Conservation (phyloP, 2,797 vertebrate genomes). For the Gallinago nigripennis region DNA sequence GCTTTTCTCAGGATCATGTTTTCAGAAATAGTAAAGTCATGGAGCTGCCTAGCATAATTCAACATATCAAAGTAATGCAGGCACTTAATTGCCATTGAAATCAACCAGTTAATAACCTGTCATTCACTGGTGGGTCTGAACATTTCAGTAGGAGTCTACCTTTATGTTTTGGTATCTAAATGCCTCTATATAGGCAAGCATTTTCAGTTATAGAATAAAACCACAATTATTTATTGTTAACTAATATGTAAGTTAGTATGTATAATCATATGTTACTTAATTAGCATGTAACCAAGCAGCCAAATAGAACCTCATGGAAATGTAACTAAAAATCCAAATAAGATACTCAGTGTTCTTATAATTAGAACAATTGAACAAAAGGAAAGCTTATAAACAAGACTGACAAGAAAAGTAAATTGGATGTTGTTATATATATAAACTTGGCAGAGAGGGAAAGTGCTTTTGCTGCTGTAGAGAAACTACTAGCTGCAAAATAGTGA, state of each 20-base stretch:
- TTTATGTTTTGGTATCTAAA: not conserved
- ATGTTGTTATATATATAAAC: not conserved
- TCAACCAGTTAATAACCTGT: not conserved
- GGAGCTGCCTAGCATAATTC: not conserved
- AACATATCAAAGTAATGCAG: not conserved
- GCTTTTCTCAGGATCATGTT: not conserved
- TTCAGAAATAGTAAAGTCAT: not conserved
- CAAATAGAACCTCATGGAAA: not conserved
- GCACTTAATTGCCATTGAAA: not conserved
- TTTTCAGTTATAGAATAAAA: not conserved
- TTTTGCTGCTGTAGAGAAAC: not conserved
- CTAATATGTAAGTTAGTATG: not conserved
- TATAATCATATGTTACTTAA: not conserved
- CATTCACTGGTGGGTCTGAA: not conserved
- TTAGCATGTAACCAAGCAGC: not conserved
- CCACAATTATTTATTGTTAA: not conserved
- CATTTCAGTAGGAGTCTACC: not conserved
- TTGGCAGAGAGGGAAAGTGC: not conserved
- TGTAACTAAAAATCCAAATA: not conserved
- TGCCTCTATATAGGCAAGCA: not conserved
- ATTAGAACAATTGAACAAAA: not conserved
- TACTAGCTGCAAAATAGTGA: not conserved
- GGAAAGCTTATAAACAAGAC: not conserved
- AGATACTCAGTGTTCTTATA: not conserved
- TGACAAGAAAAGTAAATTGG: not conserved